Evolutionary conservation across 2,888 invertebrate species (phyloP).

Genomic region (Tigriopus californicus): DNA sequence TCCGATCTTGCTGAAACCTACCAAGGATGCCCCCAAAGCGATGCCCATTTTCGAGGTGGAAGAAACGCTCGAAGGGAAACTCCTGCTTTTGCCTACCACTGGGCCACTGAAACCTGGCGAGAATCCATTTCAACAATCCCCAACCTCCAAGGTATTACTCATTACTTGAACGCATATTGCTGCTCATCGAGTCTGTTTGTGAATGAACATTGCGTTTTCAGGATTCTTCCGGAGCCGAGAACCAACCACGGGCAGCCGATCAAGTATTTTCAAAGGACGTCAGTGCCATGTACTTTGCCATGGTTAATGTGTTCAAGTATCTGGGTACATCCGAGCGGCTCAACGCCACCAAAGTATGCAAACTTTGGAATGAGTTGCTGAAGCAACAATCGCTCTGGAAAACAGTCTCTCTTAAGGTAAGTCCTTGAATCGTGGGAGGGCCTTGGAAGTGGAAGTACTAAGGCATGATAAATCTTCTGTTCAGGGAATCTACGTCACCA

Average conservation of each 20-base stretch:
- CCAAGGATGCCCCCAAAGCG: neutral
- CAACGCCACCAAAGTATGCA: conserved; percentile 1
- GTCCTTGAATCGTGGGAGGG: too few species aligned
- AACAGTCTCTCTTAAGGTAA: conserved; percentile 7
- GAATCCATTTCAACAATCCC: neutral
- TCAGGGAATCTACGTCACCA: neutral
- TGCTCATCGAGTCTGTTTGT: too few species aligned
- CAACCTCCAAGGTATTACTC: too few species aligned
- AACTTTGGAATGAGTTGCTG: conserved; percentile 7
- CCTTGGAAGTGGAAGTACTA: too few species aligned
- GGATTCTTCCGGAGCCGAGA: neutral
- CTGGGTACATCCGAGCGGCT: neutral
- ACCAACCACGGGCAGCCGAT: too few species aligned
- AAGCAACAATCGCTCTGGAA: conserved; percentile 7
- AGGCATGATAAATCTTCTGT: neutral
- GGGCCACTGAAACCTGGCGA: neutral
- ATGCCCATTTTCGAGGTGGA: conserved; percentile 13
- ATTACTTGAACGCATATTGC: too few species aligned
- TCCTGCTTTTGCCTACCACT: neutral
- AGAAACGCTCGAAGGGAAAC: conserved; percentile 1
- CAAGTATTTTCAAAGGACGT: neutral
- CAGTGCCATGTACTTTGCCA: conserved; percentile 1
- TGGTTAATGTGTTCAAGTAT: conserved; percentile 12
- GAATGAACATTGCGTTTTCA: neutral
- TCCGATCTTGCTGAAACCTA: conserved; percentile 1